Base-by-base conservation (phyloP, 2,888 invertebrate genomes). In the Drosophila limbata region DNA sequence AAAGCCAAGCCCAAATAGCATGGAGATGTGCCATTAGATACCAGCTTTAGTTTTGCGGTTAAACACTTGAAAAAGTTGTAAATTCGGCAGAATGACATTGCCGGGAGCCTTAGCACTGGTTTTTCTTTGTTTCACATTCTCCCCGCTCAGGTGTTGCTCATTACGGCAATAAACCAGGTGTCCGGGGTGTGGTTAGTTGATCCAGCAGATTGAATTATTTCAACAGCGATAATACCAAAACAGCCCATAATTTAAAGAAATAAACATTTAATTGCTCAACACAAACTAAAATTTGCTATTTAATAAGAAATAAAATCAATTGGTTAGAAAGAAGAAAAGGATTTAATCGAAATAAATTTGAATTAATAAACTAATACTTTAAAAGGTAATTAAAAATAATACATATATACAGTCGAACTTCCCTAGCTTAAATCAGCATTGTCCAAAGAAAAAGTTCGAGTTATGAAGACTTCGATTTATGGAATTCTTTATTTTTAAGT, bases 11-110 rank as follows among this genome's bases (percentile, higher is more conserved):
- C 73, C 75, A 78, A 81, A 84, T 84, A 57, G 78, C 76, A 80
- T 77, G 69, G 68, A 80, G 78, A 76, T 78, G 62, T 85, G 70
- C 81, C 78, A 83, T 81, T 84, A 85, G 78, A 80, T 80, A 64
- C 69, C 83, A 73, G 80, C 84, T 78, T 78, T 78, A 78, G 69
- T 72, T 74, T 78, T 76, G 75, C 61, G 78, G 78, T 67, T 73
- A 69, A 77, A 52, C 68, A 75, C 68, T 78, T 75, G 72, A 75
- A 72, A 77, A 69, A 69, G 69, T 73, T 77, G 63, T 73, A 77
- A 73, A 73, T 76, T 74, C 53, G 25, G 10, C 33, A 40, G 42
- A 21, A 44, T 60, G 62, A 48, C 76, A 76, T 64, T 47, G 55
- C 63, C 40, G 25, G 48, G n/a, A n/a, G 21, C 28, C 50, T 39